Conservation (phyloP, 2,113 vertebrate genomes). For the Andinoacara biseriatus region DNA sequence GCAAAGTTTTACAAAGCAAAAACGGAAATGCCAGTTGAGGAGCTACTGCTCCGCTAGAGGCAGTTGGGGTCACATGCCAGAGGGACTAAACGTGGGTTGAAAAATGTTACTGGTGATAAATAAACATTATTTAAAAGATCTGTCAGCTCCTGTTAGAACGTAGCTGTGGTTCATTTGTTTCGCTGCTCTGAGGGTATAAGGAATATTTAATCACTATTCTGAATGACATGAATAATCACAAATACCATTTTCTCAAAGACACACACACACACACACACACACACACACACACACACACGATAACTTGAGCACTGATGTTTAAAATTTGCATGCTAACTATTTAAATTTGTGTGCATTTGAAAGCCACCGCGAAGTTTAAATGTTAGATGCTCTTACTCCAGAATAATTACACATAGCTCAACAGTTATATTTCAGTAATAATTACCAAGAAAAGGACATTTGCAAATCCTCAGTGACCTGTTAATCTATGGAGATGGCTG, state of each 20-base stretch:
- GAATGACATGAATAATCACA: slow-evolving; percentile 86
- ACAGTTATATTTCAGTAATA: neutral
- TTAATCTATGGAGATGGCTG: neutral
- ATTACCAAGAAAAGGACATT: neutral
- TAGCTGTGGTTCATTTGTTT: slow-evolving; percentile 80
- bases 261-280: slow-evolving; percentile 40
- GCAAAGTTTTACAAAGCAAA: slow-evolving; percentile 55
- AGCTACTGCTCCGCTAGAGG: slow-evolving; percentile 39
- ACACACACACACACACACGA: slow-evolving; percentile 54
- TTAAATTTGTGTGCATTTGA: slow-evolving; percentile 43
- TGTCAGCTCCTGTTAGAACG: slow-evolving; percentile 82
- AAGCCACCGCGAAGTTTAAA: slow-evolving; percentile 39
- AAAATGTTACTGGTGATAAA: slow-evolving; percentile 82
- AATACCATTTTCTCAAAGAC: slow-evolving; percentile 75
- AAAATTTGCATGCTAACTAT: slow-evolving; percentile 73
- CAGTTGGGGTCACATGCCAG: slow-evolving; percentile 54
- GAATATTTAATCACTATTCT: slow-evolving; percentile 86
- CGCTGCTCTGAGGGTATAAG: slow-evolving; percentile 79
- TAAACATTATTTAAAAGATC: slow-evolving; percentile 87
- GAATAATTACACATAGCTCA: neutral
- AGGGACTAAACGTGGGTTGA: slow-evolving; percentile 52
- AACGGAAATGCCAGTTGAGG: slow-evolving; percentile 51
- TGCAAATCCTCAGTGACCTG: neutral
- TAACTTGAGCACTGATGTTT: slow-evolving; percentile 64
- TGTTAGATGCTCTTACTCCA: neutral